Evolutionary conservation across 2,888 invertebrate species (phyloP), one percentile per base, ranked within the genome.

Genomic region (Plebejus argus): DNA sequence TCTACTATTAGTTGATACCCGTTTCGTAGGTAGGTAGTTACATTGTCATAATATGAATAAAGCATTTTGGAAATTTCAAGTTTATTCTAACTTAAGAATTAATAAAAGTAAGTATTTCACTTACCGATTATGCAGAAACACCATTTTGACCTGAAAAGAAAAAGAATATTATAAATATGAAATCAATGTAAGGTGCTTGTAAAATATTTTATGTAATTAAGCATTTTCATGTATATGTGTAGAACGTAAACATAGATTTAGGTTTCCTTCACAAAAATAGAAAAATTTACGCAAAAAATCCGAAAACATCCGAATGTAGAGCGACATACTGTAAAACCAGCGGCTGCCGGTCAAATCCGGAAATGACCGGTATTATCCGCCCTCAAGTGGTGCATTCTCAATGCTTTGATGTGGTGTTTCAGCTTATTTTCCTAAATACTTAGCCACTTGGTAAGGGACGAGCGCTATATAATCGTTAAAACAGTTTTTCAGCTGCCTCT

Each of bases 271-370:
- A 33, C 28, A 66, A 15, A 66, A 53, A 33, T 15, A 4, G n/a
- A 15, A 15, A 66, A 66, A 66, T 66, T 66, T 33, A 20, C 28
- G 15, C 28, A 6, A 28, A 33, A 39, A 28, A 49, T 72, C 15
- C 53, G 18, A 74, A 74, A 28, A 49, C 53, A 28, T 74, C 74
- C 4, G 15, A 49, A 74, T 53, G 49, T 28, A 28, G 74, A 74
- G 53, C 74, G 23, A 53, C 53, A 74, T 74, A n/a, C n/a, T n/a
- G 53, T 23, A 74, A 72, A 81, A 84, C 84, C 82, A 81, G 83
- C 79, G 83, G 86, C 84, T 87, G 88, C 84, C 84, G 82, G 83
- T 77, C 80, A 79, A n/a, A 77, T 58, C 77, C 76, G 76, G 77
- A 61, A 28, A 76, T 74, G 82, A 78, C 83, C 79, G 81, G 82